phyloP scores from a whole-genome alignment of 92 coral and sea anemone species.

The Zoanthus sansibaricus region DNA sequence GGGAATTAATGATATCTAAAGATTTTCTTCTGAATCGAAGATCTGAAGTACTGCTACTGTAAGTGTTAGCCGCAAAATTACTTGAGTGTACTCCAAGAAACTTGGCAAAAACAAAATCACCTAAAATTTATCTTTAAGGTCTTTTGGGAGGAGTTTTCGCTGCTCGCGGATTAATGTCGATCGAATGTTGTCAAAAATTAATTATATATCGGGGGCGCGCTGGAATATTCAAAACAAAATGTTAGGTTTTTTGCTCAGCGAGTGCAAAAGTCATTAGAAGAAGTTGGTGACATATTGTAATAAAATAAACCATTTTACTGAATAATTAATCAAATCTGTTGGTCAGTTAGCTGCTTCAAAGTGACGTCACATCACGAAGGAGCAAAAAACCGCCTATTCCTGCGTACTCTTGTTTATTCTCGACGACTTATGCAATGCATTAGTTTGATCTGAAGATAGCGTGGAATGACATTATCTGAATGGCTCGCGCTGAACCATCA shows the following conservation, averaged over 20 bases:
- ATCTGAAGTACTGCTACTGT: slow-evolving; percentile 77
- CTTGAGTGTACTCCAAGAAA: slow-evolving; percentile 19
- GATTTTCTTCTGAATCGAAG: slow-evolving; percentile 66
- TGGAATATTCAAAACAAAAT: background rate
- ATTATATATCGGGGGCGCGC: slow-evolving; percentile 23
- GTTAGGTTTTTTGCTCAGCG: slow-evolving; percentile 29
- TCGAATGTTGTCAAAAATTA: slow-evolving; percentile 32
- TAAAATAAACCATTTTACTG: slow-evolving; percentile 80
- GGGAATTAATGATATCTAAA: slow-evolving; percentile 81
- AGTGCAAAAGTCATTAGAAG: slow-evolving; percentile 82
- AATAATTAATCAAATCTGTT: slow-evolving; percentile 93
- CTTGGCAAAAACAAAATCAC: background rate
- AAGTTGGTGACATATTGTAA: slow-evolving; percentile 89
- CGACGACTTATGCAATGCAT: slow-evolving; percentile 46
- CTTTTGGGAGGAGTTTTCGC: background rate
- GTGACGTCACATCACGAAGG: slow-evolving; percentile 39
- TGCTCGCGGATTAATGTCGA: background rate
- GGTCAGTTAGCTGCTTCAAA: slow-evolving; percentile 50
- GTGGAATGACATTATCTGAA: slow-evolving; percentile 44
- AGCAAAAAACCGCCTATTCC: slow-evolving; percentile 27
- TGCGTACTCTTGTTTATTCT: slow-evolving; percentile 35
- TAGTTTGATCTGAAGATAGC: slow-evolving; percentile 49
- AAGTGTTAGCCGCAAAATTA: slow-evolving; percentile 47
- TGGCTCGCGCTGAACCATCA: slow-evolving; percentile 32
- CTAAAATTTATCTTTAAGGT: background rate